Evolutionary conservation across 2,888 invertebrate genomes (phyloP).

Genomic region (Eristalinus aeneus): DNA sequence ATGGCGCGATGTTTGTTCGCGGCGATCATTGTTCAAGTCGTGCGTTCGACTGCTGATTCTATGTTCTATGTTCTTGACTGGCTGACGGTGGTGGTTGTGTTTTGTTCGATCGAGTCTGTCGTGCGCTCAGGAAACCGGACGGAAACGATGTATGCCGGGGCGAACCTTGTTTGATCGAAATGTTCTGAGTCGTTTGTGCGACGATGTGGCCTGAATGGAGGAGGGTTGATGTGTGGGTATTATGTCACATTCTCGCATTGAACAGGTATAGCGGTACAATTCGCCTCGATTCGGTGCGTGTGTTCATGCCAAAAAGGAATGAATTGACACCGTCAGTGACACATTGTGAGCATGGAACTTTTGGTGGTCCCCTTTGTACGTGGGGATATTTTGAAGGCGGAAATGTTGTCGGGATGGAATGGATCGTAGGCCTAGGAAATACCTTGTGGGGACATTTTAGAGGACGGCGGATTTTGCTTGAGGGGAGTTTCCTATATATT

Average conservation of each 20-base stretch:
- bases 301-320: neutral
- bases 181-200: neutral
- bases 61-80: slow-evolving; percentile 51
- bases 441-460: neutral
- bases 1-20: neutral
- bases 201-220: neutral
- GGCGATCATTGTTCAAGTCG: slow-evolving; percentile 27
- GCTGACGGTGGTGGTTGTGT: slow-evolving; percentile 55
- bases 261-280: neutral
- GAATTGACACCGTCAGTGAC: neutral
- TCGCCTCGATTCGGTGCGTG: neutral
- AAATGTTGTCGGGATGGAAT: neutral
- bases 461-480: no score
- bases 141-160: neutral
- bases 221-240: neutral
- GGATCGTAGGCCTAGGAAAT: neutral
- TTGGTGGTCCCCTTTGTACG: neutral
- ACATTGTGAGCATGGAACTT: neutral
- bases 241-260: neutral
- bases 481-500: neutral
- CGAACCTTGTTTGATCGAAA: neutral
- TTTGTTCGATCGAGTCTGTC: slow-evolving; percentile 38
- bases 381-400: neutral
- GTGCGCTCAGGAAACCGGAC: neutral
- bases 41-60: slow-evolving; percentile 36